Evolutionary conservation across 2,888 invertebrate species (phyloP), one percentile per base, ranked within the genome.

Genomic region (Encarsia formosa): DNA sequence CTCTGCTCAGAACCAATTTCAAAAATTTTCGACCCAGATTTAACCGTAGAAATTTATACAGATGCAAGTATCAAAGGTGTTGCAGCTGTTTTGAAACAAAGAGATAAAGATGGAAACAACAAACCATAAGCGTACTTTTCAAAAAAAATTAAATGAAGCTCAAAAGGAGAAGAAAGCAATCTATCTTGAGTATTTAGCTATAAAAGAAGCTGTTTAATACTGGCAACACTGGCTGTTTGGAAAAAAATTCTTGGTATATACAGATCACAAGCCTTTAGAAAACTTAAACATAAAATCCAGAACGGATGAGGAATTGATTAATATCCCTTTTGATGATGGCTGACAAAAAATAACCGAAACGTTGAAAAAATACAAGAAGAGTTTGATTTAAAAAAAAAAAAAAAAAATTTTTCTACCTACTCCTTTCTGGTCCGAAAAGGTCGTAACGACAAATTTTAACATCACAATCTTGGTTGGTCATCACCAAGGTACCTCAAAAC

Each of bases 31-130:
- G 57, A 63, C 31, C 41, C 34, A 19, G 24, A 38, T 2, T 13
- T 5, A 18, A 54, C 29, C 24, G 49, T 11, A 24, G 47, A 44
- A 13, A 61, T 66, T n/a, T 61, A 58, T 20, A 65, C 64, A n/a
- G 65, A 67, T 45, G 65, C 60, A 13, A 60, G 59, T 20, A 38
- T 62, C 24, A 31, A 60, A 52, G 63, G 61, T 19, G 29, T 63
- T 1, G 62, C 60, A 24, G 61, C 58, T 16, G 35, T 64, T 19
- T 32, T 65, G 9, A 63, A 63, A 58, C 60, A 65, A 42, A 20
- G 22, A 31, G 57, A 63, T 42, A 1, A 22, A 41, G 48, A 61
- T 37, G 53, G 48, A 35, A 38, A 52, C 20, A 43, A 26, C n/a
- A 35, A 45, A 9, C 18, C 39, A 22, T 23, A 47, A 44, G 38